phyloP scores from a whole-genome alignment of 2,797 vertebrate genomes.

The Fistularia tabacaria region DNA sequence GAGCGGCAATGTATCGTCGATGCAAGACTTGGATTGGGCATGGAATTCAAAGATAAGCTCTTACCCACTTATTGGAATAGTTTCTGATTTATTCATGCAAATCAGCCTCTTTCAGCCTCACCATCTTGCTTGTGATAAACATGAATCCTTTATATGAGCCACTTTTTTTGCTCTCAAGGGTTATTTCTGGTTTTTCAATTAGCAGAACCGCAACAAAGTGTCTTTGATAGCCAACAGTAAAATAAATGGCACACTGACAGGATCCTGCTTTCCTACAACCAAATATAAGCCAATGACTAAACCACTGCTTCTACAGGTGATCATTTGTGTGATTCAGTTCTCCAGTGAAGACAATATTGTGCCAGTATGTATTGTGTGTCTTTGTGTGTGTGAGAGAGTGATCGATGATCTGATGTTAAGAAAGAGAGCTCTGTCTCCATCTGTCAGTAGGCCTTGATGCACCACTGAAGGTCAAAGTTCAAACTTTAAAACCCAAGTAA shows the following conservation, averaged over 20 bases:
- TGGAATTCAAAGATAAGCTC: conserved; percentile 73
- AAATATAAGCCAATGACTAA: conserved; percentile 53
- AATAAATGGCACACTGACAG: conserved; percentile 24
- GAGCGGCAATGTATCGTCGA: conserved; percentile 69
- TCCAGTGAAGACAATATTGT: neutral
- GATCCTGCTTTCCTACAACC: conserved; percentile 14
- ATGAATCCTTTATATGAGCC: conserved; percentile 42
- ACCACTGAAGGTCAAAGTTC: conserved; percentile 61
- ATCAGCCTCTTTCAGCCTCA: conserved; percentile 60
- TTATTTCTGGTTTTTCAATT: conserved; percentile 56
- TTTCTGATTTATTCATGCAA: conserved; percentile 70
- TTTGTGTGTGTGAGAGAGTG: conserved; percentile 22
- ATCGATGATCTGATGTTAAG: conserved; percentile 55
- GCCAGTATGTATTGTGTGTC: conserved; percentile 6
- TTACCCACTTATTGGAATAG: conserved; percentile 58
- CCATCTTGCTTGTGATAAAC: conserved; percentile 61
- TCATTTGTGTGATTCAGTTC: conserved; percentile 27
- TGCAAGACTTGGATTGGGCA: conserved; percentile 55
- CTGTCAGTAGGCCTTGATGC: conserved; percentile 65
- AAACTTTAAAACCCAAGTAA: conserved; percentile 55
- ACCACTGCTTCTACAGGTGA: conserved; percentile 43
- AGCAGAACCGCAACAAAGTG: conserved; percentile 26
- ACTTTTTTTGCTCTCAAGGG: conserved; percentile 33
- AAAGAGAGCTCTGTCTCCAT: conserved; percentile 62
- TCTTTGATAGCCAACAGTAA: conserved; percentile 36